Percentiles rank a stretch among this genome's conserved stretches.
phyloP scores from a whole-genome alignment of 2,113 vertebrate genomes.

The Vulpes ferrilata region DNA sequence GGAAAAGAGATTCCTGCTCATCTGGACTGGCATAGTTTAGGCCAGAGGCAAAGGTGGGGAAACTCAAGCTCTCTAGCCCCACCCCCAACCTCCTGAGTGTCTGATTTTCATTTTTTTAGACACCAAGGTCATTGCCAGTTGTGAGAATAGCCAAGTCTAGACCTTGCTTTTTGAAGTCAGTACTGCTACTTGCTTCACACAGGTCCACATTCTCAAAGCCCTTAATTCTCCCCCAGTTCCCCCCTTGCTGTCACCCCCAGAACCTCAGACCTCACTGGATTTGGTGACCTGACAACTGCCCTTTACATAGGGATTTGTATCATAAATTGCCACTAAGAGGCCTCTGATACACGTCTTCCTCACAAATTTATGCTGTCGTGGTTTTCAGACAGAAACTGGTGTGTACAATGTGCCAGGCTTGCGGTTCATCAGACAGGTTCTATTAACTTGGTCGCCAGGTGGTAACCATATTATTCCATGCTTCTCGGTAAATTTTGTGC shows the following conservation, averaged over 20 bases:
- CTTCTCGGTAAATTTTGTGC: slow-evolving; percentile 75
- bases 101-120: slow-evolving; percentile 68
- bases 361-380: slow-evolving; percentile 50
- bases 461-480: slow-evolving; percentile 82
- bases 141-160: slow-evolving; percentile 5
- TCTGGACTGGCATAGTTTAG: neutral
- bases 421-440: slow-evolving; percentile 75
- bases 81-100: neutral
- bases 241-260: neutral
- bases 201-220: neutral
- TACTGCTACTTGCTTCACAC: neutral
- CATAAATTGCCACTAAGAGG: slow-evolving; percentile 76
- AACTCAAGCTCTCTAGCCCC: neutral
- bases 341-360: slow-evolving; percentile 65
- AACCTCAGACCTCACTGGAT: slow-evolving; percentile 59
- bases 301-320: slow-evolving; percentile 78
- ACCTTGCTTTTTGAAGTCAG: slow-evolving; percentile 28
- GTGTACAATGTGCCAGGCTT: slow-evolving; percentile 57
- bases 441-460: slow-evolving; percentile 77
- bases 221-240: neutral
- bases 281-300: slow-evolving; percentile 76
- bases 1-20: neutral
- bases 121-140: slow-evolving; percentile 53
- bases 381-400: slow-evolving; percentile 65
- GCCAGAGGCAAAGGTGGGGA: neutral